Evolutionary conservation across 2,888 invertebrate genomes (phyloP).

Genomic region (Cryptocheilus praepositus): DNA sequence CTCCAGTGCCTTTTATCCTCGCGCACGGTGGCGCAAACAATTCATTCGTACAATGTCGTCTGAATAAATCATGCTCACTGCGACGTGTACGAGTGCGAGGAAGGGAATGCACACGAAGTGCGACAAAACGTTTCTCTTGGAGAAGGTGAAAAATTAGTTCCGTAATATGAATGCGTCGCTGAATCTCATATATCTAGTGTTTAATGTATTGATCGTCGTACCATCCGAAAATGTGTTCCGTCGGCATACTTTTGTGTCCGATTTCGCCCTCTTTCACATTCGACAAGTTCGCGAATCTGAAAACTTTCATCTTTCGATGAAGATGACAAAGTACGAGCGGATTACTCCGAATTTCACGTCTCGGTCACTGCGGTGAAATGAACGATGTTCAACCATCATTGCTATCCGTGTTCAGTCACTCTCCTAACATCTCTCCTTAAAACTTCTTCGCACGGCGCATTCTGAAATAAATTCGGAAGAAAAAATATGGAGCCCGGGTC

Average conservation of each 20-base stretch:
- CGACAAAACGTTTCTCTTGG: constrained; percentile 27
- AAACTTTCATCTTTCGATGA: too few species aligned
- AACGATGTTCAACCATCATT: too few species aligned
- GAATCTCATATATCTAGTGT: constrained; percentile 21
- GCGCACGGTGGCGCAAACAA: constrained; percentile 20
- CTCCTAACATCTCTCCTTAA: too few species aligned
- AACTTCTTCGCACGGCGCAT: too few species aligned
- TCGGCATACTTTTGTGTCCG: too few species aligned
- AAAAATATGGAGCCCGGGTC: neutral
- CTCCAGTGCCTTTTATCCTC: constrained; percentile 38
- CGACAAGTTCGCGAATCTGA: too few species aligned
- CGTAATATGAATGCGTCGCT: constrained; percentile 25
- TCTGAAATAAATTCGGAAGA: neutral
- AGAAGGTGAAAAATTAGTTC: constrained; percentile 50
- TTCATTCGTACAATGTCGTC: constrained; percentile 32
- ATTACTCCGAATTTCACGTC: too few species aligned
- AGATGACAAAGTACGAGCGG: too few species aligned
- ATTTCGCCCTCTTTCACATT: too few species aligned
- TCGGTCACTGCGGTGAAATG: too few species aligned
- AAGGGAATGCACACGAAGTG: constrained; percentile 28
- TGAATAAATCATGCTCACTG: constrained; percentile 49
- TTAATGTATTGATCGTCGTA: neutral
- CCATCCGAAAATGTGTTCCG: too few species aligned
- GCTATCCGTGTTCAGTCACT: too few species aligned
- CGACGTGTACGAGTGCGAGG: constrained; percentile 7